Evolutionary conservation across 2,113 vertebrate genomes (phyloP).

Genomic region (Chionomys nivalis): DNA sequence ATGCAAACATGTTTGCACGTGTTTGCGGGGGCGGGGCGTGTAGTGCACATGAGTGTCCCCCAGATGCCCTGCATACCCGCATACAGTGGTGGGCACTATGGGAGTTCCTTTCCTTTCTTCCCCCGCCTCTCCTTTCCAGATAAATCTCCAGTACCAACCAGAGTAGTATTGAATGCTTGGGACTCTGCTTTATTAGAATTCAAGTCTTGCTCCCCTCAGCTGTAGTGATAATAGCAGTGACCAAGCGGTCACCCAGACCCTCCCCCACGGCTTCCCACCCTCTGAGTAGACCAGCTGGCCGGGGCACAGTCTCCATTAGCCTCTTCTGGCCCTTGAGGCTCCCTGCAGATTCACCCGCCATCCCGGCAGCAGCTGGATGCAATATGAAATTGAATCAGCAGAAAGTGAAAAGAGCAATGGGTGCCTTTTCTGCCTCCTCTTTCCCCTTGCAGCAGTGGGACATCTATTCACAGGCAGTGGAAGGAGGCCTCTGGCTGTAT

Average conservation of each 20-base stretch:
- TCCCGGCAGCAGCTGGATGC: not conserved
- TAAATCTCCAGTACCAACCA: not conserved
- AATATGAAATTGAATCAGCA: not conserved
- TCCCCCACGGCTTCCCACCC: not conserved
- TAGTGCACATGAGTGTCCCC: not conserved
- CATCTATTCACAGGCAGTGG: not conserved
- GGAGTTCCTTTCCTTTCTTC: not conserved
- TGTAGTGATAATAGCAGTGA: not conserved
- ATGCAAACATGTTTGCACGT: not conserved
- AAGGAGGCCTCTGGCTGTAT: not conserved
- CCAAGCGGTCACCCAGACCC: not conserved
- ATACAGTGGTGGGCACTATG: fast-evolving
- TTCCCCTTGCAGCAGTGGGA: not conserved
- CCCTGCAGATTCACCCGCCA: not conserved
- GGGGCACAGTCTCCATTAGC: not conserved
- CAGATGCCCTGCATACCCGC: fast-evolving
- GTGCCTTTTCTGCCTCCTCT: not conserved
- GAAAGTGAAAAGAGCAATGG: not conserved
- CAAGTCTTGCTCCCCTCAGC: not conserved
- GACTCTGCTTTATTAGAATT: not conserved
- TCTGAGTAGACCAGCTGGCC: not conserved
- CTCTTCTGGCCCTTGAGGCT: not conserved
- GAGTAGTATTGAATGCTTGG: not conserved
- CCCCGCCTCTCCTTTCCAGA: not conserved
- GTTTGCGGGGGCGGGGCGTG: no score